Evolutionary conservation across 1,140 invertebrate genomes (phyloP).

Genomic region (Micrasema minimum): DNA sequence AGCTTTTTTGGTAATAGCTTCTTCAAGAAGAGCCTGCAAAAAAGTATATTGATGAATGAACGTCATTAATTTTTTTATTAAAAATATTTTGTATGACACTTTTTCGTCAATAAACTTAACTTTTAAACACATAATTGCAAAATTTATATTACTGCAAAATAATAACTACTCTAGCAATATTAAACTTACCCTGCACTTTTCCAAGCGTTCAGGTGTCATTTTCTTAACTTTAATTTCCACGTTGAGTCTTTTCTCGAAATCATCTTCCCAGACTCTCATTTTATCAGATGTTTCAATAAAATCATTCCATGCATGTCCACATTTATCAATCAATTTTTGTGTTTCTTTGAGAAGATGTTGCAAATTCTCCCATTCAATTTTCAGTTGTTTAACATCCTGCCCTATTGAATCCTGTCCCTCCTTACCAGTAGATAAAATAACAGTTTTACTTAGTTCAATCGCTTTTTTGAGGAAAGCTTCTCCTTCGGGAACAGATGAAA

Average conservation of each 20-base stretch:
- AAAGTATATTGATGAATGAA: too few relatives aligned
- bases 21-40: slow-evolving; percentile 73
- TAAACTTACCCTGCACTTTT: slow-evolving; percentile 75
- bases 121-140: too few relatives aligned
- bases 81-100: too few relatives aligned
- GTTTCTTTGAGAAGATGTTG: slow-evolving; percentile 84
- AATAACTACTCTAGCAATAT: not conserved
- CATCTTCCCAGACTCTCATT: slow-evolving; percentile 82
- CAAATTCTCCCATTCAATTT: slow-evolving; percentile 87
- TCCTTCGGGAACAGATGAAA: slow-evolving; percentile 74
- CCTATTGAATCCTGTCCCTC: slow-evolving; percentile 88
- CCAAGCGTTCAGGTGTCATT: slow-evolving; percentile 83
- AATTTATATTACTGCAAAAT: too few relatives aligned
- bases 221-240: slow-evolving; percentile 78
- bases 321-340: slow-evolving; percentile 80
- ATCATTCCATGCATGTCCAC: slow-evolving; percentile 87
- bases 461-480: slow-evolving; percentile 79
- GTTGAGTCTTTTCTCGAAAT: slow-evolving; percentile 75
- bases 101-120: too few relatives aligned
- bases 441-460: slow-evolving; percentile 79
- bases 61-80: slow-evolving; percentile 1
- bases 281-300: slow-evolving; percentile 81
- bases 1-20: slow-evolving; percentile 81
- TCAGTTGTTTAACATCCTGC: slow-evolving; percentile 86
- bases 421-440: slow-evolving; percentile 82